These are phyloP conservation scores for Acleris holmiana DNA, from an alignment of 2,888 invertebrate species.

Conservation along the genomic window DNA sequence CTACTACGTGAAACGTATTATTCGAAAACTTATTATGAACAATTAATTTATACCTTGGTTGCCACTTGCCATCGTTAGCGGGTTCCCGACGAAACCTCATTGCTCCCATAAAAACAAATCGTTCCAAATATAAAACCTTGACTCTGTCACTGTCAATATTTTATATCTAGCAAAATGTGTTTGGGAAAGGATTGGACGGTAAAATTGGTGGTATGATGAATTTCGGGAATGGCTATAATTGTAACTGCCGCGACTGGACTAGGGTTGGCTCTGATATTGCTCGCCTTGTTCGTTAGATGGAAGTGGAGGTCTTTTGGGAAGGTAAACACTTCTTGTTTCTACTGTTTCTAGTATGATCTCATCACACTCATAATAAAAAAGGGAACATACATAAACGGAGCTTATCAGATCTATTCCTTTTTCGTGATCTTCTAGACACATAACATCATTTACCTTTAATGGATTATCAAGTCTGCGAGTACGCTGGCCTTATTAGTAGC, in stretches of 20 bases:
- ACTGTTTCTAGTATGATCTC: neutral
- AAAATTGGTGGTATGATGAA: constrained; percentile 49
- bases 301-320: constrained; percentile 52
- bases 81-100: neutral
- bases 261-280: constrained; percentile 53
- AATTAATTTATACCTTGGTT: neutral
- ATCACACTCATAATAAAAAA: no score
- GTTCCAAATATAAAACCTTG: constrained; percentile 51
- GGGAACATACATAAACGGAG: no score
- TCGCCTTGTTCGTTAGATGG: constrained; percentile 58
- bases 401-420: no score
- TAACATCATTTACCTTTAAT: no score
- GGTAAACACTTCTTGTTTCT: constrained; percentile 42
- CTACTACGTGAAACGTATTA: no score
- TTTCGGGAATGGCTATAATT: constrained; percentile 50
- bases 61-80: neutral
- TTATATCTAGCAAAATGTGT: neutral
- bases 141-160: constrained; percentile 32
- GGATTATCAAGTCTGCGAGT: no score
- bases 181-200: constrained; percentile 13
- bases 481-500: no score
- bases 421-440: no score
- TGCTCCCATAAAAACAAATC: neutral
- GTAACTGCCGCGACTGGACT: constrained; percentile 53
- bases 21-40: no score